Evolutionary conservation across 2,797 vertebrate genomes (phyloP), one percentile per base, ranked within the genome.

Genomic region (Triplophysa bombifrons): DNA sequence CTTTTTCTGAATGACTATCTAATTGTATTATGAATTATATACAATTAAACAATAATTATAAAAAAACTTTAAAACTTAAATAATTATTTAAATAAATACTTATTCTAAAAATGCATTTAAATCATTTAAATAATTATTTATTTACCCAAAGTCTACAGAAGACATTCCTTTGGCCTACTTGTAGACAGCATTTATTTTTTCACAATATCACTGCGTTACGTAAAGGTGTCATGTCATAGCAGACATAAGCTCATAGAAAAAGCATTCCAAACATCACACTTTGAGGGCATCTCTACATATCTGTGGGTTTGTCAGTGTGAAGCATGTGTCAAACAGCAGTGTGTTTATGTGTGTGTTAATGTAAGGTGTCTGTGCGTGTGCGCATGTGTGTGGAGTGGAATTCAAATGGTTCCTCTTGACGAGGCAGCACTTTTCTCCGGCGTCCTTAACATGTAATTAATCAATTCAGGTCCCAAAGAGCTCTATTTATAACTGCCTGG

Each of bases 361-460:
- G 8, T 30, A 48, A 53, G 48, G 41, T 70, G 61, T 58, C 16
- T 4, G 17, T 48, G 30, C 30, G 25, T 50, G 63, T 44, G 67
- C 44, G 67, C 74, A 41, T 74, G 85, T 86, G 85, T 86, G 88
- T 83, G 87, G 87, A 82, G 73, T 81, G 81, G 88, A 90, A 90
- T 89, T 85, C 84, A 88, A 88, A 91, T 91, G 84, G 82, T 79
- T 86, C 83, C 86, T 85, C 85, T 89, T 78, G 85, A 87, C 73
- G 30, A 85, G 78, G 81, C 86, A 82, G 84, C 82, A 74, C 84
- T 87, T 90, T 88, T 90, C 84, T 89, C 85, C 85, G 82, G 77
- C 68, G 84, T 82, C 82, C 87, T 89, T 87, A 90, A 89, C 88
- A 84, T 87, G 84, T 89, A 91, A 91, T 93, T 92, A 92, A 91